phyloP scores from a whole-genome alignment of 2,113 vertebrate genomes.

The Phycodurus eques region DNA sequence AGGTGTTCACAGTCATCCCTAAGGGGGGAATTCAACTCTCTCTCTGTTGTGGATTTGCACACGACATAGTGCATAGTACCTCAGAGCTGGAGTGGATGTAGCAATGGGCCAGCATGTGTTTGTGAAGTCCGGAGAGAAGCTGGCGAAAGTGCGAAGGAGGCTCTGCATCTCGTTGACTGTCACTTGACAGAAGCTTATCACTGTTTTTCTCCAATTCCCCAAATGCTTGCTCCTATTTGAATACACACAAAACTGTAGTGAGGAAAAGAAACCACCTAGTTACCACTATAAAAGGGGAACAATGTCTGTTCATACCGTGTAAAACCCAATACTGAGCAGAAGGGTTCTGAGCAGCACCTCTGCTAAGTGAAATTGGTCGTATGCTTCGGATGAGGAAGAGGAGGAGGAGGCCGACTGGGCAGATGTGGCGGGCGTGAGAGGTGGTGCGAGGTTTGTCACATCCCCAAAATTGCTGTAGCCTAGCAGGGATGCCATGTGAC shows the following conservation, averaged over 20 bases:
- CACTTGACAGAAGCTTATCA: conserved; percentile 71
- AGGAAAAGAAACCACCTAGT: not conserved
- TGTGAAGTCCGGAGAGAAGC: conserved; percentile 77
- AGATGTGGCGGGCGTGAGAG: conserved; percentile 44
- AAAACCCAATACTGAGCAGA: conserved; percentile 77
- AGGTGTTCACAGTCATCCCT: not conserved
- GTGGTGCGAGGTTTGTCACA: conserved; percentile 52
- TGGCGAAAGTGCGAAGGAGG: conserved; percentile 79
- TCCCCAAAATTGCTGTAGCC: conserved; percentile 78
- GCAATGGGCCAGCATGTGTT: conserved; percentile 78
- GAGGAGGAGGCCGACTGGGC: conserved; percentile 46
- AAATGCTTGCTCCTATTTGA: conserved; percentile 75
- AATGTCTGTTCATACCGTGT: conserved; percentile 66
- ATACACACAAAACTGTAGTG: conserved; percentile 5
- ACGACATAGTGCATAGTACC: conserved; percentile 37
- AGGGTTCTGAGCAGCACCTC: conserved; percentile 79
- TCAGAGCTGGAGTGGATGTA: conserved; percentile 67
- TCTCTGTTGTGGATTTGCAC: not conserved
- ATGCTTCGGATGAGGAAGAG: conserved; percentile 52
- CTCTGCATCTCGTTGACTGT: conserved; percentile 66
- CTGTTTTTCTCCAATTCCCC: conserved; percentile 82
- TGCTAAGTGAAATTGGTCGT: conserved; percentile 73
- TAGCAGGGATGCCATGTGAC: conserved; percentile 76
- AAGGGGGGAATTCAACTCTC: not conserved
- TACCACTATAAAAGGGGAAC: not conserved